These are phyloP conservation scores for Typhlomys cinereus DNA, from an alignment of 2,113 vertebrate species.

Conservation along the genomic window DNA sequence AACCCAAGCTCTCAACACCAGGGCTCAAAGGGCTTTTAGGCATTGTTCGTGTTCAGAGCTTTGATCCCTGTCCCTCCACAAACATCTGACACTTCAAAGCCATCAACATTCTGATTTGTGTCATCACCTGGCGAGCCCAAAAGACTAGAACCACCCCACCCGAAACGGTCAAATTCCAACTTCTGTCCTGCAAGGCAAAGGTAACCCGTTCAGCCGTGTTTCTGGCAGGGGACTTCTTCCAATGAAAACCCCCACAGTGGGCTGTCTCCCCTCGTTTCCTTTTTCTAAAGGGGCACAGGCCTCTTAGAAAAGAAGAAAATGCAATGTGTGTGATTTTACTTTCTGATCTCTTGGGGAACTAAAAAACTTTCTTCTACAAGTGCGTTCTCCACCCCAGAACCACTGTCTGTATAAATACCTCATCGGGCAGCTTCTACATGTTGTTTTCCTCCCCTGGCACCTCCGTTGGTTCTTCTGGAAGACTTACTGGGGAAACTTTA, in stretches of 20 bases:
- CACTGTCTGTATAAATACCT: constrained; percentile 84
- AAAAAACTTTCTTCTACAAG: constrained; percentile 78
- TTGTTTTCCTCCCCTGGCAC: constrained; percentile 77
- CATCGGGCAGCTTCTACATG: constrained; percentile 82
- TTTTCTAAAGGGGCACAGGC: constrained; percentile 71
- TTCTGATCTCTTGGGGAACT: constrained; percentile 82
- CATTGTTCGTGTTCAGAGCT: no score
- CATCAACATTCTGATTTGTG: background rate
- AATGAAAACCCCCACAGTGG: constrained; percentile 32
- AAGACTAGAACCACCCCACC: background rate
- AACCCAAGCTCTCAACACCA: background rate
- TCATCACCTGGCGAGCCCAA: background rate
- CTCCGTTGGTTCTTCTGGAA: constrained; percentile 70
- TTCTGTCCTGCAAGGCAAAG: constrained; percentile 60
- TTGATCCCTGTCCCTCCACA: background rate
- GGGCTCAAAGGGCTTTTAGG: no score
- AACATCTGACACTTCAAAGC: constrained; percentile 33
- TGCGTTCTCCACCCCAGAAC: constrained; percentile 84
- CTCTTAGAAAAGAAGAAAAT: constrained; percentile 77
- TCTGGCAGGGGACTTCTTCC: constrained; percentile 69
- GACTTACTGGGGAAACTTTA: constrained; percentile 71
- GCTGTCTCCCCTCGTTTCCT: constrained; percentile 71
- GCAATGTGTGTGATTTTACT: constrained; percentile 80
- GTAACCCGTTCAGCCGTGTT: background rate
- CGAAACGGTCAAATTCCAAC: background rate